These are phyloP conservation scores for Herminia tarsipennalis DNA, from an alignment of 2,888 invertebrate genomes.

Conservation along the genomic window DNA sequence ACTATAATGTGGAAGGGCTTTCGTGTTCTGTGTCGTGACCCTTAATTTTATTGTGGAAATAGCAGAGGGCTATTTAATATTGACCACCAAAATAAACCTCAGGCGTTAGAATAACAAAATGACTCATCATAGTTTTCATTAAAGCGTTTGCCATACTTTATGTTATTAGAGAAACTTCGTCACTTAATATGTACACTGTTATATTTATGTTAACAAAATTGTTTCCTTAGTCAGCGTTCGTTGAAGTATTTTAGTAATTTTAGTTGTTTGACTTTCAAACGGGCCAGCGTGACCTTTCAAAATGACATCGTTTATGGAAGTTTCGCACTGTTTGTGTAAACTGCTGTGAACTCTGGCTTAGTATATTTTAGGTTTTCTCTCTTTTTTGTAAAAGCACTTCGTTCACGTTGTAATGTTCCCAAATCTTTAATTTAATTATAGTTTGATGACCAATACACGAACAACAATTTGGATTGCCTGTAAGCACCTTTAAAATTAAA, in stretches of 20 bases:
- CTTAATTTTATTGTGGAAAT: too few species aligned
- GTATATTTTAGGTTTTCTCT: too few species aligned
- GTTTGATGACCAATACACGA: too few species aligned
- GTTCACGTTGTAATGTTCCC: too few species aligned
- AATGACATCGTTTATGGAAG: conserved; percentile 19
- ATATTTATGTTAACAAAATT: conserved; percentile 14
- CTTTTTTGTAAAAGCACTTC: too few species aligned
- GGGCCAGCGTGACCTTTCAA: conserved; percentile 19
- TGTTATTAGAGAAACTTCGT: background rate
- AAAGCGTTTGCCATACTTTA: background rate
- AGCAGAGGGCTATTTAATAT: too few species aligned
- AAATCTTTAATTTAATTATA: too few species aligned
- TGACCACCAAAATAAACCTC: too few species aligned
- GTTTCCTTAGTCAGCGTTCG: conserved; percentile 23
- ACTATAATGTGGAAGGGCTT: too few species aligned
- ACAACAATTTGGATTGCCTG: too few species aligned
- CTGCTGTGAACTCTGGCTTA: background rate
- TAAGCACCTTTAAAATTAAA: too few species aligned
- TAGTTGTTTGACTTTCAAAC: conserved; percentile 30
- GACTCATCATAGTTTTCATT: background rate
- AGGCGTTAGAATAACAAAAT: background rate
- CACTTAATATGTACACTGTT: background rate
- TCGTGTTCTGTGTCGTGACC: too few species aligned
- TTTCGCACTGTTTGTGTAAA: background rate
- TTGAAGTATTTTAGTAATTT: conserved; percentile 34